A percentile compares a stretch with the other conserved stretches of the same genome.
phyloP scores from a whole-genome alignment of 2,113 vertebrate species.

The Eublepharis macularius region DNA sequence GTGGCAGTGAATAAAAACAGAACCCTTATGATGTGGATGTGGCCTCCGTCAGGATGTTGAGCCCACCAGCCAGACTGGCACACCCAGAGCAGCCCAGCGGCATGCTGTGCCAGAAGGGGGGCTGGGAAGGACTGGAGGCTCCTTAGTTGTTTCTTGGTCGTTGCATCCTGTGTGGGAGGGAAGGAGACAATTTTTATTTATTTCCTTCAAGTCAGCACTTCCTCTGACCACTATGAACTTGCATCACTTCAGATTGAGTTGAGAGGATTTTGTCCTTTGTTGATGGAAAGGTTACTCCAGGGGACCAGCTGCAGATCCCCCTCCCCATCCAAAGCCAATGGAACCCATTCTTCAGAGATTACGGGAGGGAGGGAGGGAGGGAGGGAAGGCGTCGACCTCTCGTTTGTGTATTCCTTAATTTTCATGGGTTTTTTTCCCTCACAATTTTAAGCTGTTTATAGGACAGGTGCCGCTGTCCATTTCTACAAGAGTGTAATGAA shows the following conservation, averaged over 20 bases:
- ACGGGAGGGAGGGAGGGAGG: background rate
- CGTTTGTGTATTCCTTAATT: background rate
- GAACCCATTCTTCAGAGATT: background rate
- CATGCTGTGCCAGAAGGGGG: background rate
- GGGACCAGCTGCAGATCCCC: background rate
- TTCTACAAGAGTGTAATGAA: constrained; percentile 17
- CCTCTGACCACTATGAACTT: background rate
- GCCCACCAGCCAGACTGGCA: background rate
- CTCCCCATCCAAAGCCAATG: background rate
- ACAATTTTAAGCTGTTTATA: background rate
- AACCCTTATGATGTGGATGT: background rate
- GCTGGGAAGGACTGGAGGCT: too few species aligned
- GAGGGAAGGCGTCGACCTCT: background rate
- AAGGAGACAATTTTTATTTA: too few species aligned
- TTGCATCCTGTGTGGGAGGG: background rate
- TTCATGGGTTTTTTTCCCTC: background rate
- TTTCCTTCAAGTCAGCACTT: too few species aligned
- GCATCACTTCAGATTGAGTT: background rate
- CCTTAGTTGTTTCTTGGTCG: background rate
- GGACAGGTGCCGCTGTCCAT: background rate
- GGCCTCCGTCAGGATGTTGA: background rate
- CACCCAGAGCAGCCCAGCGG: background rate
- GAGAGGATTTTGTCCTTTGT: background rate
- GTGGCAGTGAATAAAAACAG: too few species aligned
- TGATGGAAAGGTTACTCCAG: background rate